Conservation (phyloP, 2,113 vertebrate genomes). For the Saimiri boliviensis region DNA sequence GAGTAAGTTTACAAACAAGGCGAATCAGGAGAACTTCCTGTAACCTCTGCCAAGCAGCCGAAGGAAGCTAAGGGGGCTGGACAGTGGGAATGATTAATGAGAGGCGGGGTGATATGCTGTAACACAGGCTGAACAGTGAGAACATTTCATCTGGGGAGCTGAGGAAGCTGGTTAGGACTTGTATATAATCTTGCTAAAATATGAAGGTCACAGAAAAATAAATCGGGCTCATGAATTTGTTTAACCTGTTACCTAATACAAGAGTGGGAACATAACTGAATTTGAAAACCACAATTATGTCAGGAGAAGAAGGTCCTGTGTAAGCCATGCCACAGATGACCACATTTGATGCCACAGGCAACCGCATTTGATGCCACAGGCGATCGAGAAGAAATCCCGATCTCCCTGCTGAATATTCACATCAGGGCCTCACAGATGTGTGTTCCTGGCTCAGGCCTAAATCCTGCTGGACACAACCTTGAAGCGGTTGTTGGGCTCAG, state of each 20-base stretch:
- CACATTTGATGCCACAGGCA: too few species aligned
- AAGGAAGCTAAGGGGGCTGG: not conserved
- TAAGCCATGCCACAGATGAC: not conserved
- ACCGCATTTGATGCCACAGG: too few species aligned
- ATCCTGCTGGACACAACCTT: not conserved
- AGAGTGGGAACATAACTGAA: not conserved
- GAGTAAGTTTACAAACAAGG: not conserved
- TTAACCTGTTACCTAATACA: not conserved
- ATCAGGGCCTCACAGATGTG: not conserved
- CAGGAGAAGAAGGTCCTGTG: not conserved
- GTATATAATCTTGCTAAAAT: not conserved
- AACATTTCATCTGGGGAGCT: not conserved
- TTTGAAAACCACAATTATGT: not conserved
- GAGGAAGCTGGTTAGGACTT: not conserved
- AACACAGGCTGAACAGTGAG: fast-evolving
- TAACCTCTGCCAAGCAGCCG: not conserved
- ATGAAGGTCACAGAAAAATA: not conserved
- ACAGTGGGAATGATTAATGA: not conserved
- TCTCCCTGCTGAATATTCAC: fast-evolving
- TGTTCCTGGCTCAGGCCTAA: fast-evolving
- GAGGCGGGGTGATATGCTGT: not conserved
- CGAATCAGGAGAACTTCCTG: fast-evolving
- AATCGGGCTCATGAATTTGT: not conserved
- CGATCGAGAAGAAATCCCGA: not conserved
- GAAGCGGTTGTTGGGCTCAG: not conserved